These are phyloP conservation scores for Capricornis sumatraensis DNA, from an alignment of 2,113 vertebrate species.

Conservation along the genomic window DNA sequence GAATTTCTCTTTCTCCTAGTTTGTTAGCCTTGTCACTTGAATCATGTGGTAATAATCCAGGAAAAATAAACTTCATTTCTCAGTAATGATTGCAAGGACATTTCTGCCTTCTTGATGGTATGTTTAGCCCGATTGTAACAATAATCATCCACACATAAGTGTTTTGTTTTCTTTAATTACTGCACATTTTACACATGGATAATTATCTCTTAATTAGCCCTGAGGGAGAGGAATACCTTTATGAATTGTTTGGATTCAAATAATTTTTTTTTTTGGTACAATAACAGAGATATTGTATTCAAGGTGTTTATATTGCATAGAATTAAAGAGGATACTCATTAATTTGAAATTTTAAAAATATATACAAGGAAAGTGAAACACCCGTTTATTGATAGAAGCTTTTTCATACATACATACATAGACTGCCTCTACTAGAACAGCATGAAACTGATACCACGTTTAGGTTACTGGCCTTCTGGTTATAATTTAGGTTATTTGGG, in stretches of 20 bases:
- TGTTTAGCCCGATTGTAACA: background rate
- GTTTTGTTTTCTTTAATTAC: background rate
- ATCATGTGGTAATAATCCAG: background rate
- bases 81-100: background rate
- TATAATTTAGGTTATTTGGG: background rate
- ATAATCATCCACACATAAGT: background rate
- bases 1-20: background rate
- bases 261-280: background rate
- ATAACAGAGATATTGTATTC: background rate
- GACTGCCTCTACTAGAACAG: background rate
- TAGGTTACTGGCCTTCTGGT: background rate
- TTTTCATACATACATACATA: background rate
- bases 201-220: background rate
- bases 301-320: background rate
- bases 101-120: background rate
- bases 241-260: background rate
- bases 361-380: background rate
- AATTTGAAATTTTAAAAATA: background rate
- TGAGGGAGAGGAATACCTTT: background rate
- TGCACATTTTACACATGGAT: background rate
- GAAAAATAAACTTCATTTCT: background rate
- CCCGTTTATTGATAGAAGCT: background rate
- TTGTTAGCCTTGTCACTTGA: background rate
- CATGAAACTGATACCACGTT: background rate
- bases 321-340: background rate